Evolutionary conservation across 2,113 vertebrate species (phyloP).

Genomic region (Gila orcuttii): DNA sequence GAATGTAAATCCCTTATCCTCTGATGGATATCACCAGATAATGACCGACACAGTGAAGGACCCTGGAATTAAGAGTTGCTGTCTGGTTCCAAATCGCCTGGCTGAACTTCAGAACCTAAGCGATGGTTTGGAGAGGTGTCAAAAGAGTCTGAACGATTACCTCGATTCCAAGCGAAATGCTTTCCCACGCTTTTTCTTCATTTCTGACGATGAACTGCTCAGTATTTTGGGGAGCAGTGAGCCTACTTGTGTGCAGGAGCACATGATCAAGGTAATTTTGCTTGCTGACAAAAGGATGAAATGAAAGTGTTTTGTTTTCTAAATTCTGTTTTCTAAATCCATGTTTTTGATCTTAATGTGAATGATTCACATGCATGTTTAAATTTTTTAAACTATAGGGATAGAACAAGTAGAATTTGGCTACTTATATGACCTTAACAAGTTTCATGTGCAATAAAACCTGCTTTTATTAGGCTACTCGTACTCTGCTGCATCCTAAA

Average conservation of each 20-base stretch:
- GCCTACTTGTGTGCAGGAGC: conserved; percentile 91
- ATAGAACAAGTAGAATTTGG: not conserved
- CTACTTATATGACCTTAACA: not conserved
- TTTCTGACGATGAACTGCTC: conserved; percentile 95
- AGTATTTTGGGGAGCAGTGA: conserved; percentile 92
- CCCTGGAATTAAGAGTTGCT: conserved; percentile 85
- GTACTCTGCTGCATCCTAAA: too few species aligned
- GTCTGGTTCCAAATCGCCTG: conserved; percentile 83
- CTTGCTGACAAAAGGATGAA: not conserved
- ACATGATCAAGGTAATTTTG: conserved; percentile 91
- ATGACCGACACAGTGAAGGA: conserved; percentile 85
- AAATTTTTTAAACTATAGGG: not conserved
- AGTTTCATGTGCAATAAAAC: not conserved
- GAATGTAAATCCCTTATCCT: not conserved
- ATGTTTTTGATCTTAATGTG: not conserved
- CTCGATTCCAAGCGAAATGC: conserved; percentile 92
- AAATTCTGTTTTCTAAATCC: not conserved
- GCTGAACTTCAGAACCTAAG: conserved; percentile 83
- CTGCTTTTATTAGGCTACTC: too few species aligned
- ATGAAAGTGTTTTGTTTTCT: not conserved
- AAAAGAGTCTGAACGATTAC: conserved; percentile 95
- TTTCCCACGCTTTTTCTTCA: conserved; percentile 97
- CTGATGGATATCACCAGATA: conserved; percentile 75
- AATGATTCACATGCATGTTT: not conserved
- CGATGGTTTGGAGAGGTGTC: conserved; percentile 87